phyloP scores from a whole-genome alignment of 2,888 invertebrate genomes.

The Micoletzkya japonica region DNA sequence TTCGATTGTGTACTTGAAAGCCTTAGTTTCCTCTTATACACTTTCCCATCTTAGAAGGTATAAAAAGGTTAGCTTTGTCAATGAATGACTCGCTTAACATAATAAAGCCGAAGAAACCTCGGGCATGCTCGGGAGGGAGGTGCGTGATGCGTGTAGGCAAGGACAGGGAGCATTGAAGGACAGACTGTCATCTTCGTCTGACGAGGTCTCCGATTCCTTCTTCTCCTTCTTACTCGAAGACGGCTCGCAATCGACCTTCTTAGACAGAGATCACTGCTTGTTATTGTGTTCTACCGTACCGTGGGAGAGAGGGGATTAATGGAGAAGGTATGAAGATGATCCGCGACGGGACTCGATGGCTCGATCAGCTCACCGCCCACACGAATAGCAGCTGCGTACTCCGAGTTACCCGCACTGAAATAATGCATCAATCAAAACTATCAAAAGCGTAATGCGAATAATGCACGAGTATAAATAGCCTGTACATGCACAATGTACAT shows the following conservation, averaged over 20 bases:
- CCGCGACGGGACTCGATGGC: background rate
- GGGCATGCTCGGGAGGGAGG: conserved; percentile 6
- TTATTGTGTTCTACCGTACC: background rate
- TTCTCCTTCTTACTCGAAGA: conserved; percentile 2
- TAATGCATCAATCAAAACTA: too few species aligned
- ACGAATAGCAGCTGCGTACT: conserved; percentile 11
- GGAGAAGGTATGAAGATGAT: conserved; percentile 17
- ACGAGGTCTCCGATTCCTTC: conserved; percentile 15
- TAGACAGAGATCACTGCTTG: background rate
- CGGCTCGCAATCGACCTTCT: background rate
- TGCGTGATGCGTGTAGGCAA: conserved; percentile 21
- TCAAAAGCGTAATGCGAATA: too few species aligned
- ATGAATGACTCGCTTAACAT: too few species aligned
- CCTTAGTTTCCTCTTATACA: too few species aligned
- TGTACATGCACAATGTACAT: too few species aligned
- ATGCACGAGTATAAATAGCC: too few species aligned
- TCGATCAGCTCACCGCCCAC: conserved; percentile 20
- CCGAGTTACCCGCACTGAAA: too few species aligned
- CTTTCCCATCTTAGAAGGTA: too few species aligned
- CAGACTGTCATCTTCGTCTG: background rate
- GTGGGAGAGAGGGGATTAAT: conserved; percentile 14
- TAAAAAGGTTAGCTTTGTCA: too few species aligned
- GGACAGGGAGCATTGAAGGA: conserved; percentile 3
- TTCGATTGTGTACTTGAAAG: too few species aligned
- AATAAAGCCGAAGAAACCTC: too few species aligned